Base-by-base conservation (phyloP, 2,113 vertebrate species). In the Malaclemys terrapin region DNA sequence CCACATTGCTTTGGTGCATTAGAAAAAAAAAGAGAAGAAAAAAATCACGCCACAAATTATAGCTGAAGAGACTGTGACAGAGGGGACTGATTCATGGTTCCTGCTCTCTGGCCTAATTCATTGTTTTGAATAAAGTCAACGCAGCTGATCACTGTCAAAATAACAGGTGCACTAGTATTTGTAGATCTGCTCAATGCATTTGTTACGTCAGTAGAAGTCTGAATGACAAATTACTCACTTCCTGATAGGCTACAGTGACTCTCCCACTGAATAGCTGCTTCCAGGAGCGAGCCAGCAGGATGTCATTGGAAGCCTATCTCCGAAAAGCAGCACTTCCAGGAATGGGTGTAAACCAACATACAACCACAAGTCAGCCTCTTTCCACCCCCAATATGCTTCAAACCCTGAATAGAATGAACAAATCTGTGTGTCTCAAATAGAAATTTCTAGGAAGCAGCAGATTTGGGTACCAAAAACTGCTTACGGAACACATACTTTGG, bases 331-430 rank as follows among this genome's bases (percentile, higher is more conserved):
- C 38, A 8, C 1, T 24, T 31, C 59, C 81, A 94, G 59, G 42
- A 88, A 8, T 0, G 22, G 10, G 13, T 0, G 4, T 3, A 42
- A 5, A 42, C 42, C 27, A 5, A 4, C 5, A 56, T 42, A 49
- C 5, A 10, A 47, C 17, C 4, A 59, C 22, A 59, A 35, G 3
- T 5, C 1, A 5, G 1, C 10, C 3, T 2, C 50, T 24, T 82
- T 5, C 35, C 19, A 3, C 4, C 2, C 17, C 6, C 19, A 42
- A 4, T 10, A 19, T 3, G 11, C 82, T 62, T 24, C 52, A 50
- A 3, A 5, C 47, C 35, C n/a, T 1, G 0, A n/a, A 9, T 14
- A 0, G 20, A 17, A 9, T 6, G 3, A 80, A 24, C 38, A 76
- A 47, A 19, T 42, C 8, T 19, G 35, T 0, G 1, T 1, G 0